A percentile compares a stretch with the other conserved stretches of the same genome.
Evolutionary conservation across 2,888 invertebrate species (phyloP).

Genomic region (Buathra laborator): DNA sequence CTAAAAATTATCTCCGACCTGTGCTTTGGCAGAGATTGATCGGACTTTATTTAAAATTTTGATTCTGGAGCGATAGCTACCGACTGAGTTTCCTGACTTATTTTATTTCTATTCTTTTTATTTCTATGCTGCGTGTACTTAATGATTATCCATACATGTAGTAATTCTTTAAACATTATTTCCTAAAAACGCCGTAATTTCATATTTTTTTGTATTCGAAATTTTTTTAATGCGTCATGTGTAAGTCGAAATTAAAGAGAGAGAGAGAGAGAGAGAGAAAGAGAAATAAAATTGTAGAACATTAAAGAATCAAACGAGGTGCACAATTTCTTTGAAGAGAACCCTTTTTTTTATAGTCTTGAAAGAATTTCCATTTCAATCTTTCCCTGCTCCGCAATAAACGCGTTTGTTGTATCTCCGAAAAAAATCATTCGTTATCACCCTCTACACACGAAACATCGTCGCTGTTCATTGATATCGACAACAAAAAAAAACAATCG

Average conservation of each 20-base stretch:
- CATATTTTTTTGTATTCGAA: constrained; percentile 70
- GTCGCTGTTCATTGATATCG: constrained; percentile 29
- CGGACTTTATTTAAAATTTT: constrained; percentile 72
- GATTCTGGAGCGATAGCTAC: constrained; percentile 81
- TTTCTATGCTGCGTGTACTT: constrained; percentile 84
- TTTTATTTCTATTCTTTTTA: constrained; percentile 74
- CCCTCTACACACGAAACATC: not conserved
- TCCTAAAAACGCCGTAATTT: constrained; percentile 82
- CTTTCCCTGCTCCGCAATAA: constrained; percentile 33
- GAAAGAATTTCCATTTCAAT: constrained; percentile 19
- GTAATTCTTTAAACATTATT: constrained; percentile 84
- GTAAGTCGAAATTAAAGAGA: constrained; percentile 70
- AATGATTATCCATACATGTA: constrained; percentile 84
- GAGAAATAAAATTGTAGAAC: constrained; percentile 57
- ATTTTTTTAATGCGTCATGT: constrained; percentile 76
- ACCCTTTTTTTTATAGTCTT: constrained; percentile 36
- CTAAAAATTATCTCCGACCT: not conserved
- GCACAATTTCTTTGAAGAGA: constrained; percentile 37
- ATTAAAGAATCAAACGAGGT: constrained; percentile 59
- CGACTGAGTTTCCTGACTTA: constrained; percentile 75
- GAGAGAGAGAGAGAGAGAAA: constrained; percentile 51
- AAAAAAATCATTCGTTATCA: constrained; percentile 27
- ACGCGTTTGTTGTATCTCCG: constrained; percentile 21
- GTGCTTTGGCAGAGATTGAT: not conserved
- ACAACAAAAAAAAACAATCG: constrained; percentile 59